Conservation (phyloP, 2,888 invertebrate genomes). For the Ormyrus labotus region DNA sequence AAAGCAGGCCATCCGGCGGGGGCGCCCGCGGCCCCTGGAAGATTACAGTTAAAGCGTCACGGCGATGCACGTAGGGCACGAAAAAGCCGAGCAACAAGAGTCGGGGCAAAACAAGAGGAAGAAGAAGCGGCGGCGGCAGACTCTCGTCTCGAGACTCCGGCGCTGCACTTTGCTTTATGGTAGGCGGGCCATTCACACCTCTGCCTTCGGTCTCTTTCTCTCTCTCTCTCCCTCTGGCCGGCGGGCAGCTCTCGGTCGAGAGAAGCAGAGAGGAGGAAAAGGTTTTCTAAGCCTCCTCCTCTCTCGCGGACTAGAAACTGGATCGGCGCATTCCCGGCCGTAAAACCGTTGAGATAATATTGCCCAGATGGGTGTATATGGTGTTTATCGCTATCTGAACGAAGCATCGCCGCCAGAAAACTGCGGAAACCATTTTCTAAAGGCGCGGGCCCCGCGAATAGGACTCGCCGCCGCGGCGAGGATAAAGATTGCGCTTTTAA, state of each 20-base stretch:
- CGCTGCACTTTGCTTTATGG: slow-evolving; percentile 67
- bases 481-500: slow-evolving; percentile 16
- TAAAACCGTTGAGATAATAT: slow-evolving; percentile 71
- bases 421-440: slow-evolving; percentile 24
- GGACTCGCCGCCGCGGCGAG: neutral
- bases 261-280: neutral
- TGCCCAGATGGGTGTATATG: slow-evolving; percentile 61
- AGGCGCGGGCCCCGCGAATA: neutral
- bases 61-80: neutral
- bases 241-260: too few species aligned
- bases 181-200: slow-evolving; percentile 68
- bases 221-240: neutral
- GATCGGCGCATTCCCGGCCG: slow-evolving; percentile 63
- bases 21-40: neutral
- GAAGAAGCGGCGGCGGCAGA: slow-evolving; percentile 15
- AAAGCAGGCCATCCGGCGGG: neutral
- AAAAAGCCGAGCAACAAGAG: neutral
- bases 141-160: slow-evolving; percentile 33
- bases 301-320: slow-evolving; percentile 34
- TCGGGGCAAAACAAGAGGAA: slow-evolving; percentile 5
- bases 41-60: slow-evolving; percentile 34
- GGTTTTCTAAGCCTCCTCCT: neutral
- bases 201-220: slow-evolving; percentile 48
- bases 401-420: slow-evolving; percentile 22
- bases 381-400: slow-evolving; percentile 68